Base-by-base conservation (phyloP, 2,888 invertebrate species). In the Xestia xanthographa region DNA sequence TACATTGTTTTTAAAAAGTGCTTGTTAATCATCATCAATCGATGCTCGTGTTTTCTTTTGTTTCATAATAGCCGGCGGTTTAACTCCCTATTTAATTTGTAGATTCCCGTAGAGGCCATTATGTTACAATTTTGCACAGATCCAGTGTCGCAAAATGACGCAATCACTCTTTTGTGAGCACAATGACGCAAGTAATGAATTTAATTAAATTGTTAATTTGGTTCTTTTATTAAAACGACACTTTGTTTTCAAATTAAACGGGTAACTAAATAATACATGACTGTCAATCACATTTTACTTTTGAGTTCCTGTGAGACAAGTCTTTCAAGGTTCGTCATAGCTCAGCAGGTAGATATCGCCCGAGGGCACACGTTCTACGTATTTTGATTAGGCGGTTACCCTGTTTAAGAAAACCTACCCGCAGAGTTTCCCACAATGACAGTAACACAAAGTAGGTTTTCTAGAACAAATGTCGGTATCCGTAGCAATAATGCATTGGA, bases 81-180 rank as follows among this genome's bases (percentile, higher is more conserved):
- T 87, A 90, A 86, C 86, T 82, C 70, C 82, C 89, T 89, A 90
- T 92, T 92, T 89, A 90, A 91, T 91, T 91, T 90, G 86, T 76
- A 86, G 87, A 88, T 87, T 88, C 89, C 90, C 88, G 88, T 84
- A 77, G 89, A 88, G 88, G 80, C 88, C 88, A 88, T 92, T 90
- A 90, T 88, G 90, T 83, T 87, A 88, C 88, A 88, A 89, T 88
- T 90, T 90, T 90, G 88, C 87, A 86, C 87, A 82, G 90, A 90
- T 89, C 87, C 90, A 86, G 82, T 86, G 87, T 89, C 86, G 87
- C 89, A 87, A 89, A 91, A 89, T 90, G 90, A 90, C 92, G 89
- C 89, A 90, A 92, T 91, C 89, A 90, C 86, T 87, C 88, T 87
- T 90, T 88, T 88, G 89, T 88, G 86, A 88, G 87, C 79, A 90